Base-by-base conservation (phyloP, 2,113 vertebrate genomes). In the Aleadryas rufinucha region DNA sequence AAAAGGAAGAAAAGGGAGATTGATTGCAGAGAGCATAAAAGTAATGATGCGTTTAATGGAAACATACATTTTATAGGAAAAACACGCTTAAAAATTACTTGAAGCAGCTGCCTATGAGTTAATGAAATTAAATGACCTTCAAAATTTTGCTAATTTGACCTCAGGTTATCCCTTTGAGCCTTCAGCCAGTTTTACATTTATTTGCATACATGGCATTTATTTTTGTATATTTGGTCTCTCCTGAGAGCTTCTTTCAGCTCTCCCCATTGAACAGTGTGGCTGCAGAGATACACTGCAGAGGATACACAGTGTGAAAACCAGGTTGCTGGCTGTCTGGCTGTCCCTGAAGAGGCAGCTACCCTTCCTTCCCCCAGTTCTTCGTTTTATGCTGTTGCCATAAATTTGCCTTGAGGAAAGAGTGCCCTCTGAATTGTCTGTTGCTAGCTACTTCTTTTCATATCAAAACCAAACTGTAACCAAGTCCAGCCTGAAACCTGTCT, bases 21-120 rank as follows among this genome's bases (percentile, higher is more conserved):
- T 97, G 98, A 98, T 98, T 97, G 97, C 84, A 97, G 91, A 97
- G 96, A 89, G 95, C 97, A 95, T 98, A 97, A 98, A 98, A 97
- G 96, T 98, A 98, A 98, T 98, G 98, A 98, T 93, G 97, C 97
- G 1, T 98, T 98, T 98, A 98, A 98, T 98, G 98, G 98, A 98
- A 98, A 94, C 97, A 98, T 96, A 95, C 97, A 98, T 97, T 98
- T 98, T 98, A 97, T 97, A 97, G 97, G 97, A 94, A 98, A 98
- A 98, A 97, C 97, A 97, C 33, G n/a, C 97, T 97, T 97, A 97
- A 98, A 98, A 98, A 97, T 97, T 97, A 97, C 96, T 97, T 95
- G 95, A 97, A 97, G 93, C 87, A 93, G 65, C 87, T 95, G 88
- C 37, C 81, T 88, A 56, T 68, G 93, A 95, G 92, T 97, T 98